A percentile compares a stretch with the other conserved stretches of the same genome.
These are phyloP conservation scores for Chiroxiphia lanceolata DNA, from an alignment of 2,797 vertebrate genomes.

Conservation along the genomic window DNA sequence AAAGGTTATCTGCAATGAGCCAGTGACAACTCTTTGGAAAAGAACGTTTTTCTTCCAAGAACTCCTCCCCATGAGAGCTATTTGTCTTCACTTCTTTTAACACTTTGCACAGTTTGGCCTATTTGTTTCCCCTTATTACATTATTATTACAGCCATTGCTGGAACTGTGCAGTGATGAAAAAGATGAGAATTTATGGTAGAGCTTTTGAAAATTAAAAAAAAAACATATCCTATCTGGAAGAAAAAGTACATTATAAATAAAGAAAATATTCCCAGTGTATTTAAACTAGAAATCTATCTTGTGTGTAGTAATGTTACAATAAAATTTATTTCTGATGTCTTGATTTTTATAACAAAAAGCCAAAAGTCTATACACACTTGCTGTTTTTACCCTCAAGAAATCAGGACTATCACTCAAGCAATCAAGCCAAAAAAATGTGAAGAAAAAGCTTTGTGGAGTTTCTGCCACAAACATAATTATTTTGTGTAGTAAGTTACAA, in stretches of 20 bases:
- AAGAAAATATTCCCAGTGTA: background rate
- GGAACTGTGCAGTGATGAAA: background rate
- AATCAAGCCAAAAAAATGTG: background rate
- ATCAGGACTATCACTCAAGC: background rate
- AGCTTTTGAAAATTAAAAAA: background rate
- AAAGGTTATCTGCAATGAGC: slow-evolving; percentile 8
- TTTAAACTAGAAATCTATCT: background rate
- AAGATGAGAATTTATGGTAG: background rate
- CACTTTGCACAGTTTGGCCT: background rate
- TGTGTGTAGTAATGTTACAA: background rate
- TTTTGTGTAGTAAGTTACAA: background rate
- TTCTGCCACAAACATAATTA: background rate
- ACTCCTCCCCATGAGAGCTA: background rate
- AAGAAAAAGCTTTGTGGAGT: background rate
- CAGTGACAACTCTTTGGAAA: background rate
- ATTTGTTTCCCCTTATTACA: background rate
- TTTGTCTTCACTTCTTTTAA: background rate
- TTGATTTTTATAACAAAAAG: background rate
- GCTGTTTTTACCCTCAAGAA: background rate
- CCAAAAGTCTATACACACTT: background rate
- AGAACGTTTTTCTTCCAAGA: background rate
- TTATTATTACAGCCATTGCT: background rate
- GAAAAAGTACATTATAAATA: background rate
- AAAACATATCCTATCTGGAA: background rate
- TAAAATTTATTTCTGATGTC: background rate